Percentiles rank a stretch among this genome's conserved stretches.
These are phyloP conservation scores for Xenopus tropicalis DNA, from an alignment of 2,113 vertebrate genomes.

Conservation along the genomic window UCB_Xtro_10.0 CM004451.2:29514001-29514500, in stretches of 20 bases:
- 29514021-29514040: no score
- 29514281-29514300: constrained; percentile 13
- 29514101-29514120: not conserved
- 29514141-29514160: not conserved
- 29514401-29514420: constrained; percentile 2
- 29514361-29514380: constrained; percentile 6
- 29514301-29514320: constrained; percentile 1
- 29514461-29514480: constrained; percentile 53
- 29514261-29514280: constrained; percentile 16
- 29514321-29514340: constrained; percentile 21
- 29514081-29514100: no score
- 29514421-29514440: constrained; percentile 59
- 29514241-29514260: constrained; percentile 39
- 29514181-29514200: constrained; percentile 12
- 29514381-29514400: constrained; percentile 21
- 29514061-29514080: no score
- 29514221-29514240: constrained; percentile 23
- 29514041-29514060: no score
- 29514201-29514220: constrained; percentile 32
- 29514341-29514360: not conserved
- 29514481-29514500: constrained; percentile 57
- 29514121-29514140: not conserved
- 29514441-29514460: constrained; percentile 54
- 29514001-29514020: no score
- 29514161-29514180: not conserved